Base-by-base conservation (phyloP, 2,113 vertebrate species). In the Condylura cristata region DNA sequence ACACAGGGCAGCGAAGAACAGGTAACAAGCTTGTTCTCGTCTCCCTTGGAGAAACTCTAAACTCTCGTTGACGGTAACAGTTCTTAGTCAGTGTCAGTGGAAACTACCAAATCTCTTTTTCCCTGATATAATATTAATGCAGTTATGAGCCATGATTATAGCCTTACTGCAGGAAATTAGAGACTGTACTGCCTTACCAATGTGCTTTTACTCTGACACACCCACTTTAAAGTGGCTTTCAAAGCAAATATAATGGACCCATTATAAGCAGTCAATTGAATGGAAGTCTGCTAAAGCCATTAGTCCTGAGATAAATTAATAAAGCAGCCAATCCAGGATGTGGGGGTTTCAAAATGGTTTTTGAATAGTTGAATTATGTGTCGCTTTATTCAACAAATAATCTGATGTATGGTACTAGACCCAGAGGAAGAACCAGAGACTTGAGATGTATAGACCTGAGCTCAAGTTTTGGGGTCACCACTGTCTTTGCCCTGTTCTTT, bases 171-270 rank as follows among this genome's bases (percentile, higher is more conserved):
- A 89, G 91, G 92, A 96, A 94, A 80, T 68, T n/a, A 82, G 65
- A 58, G 88, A 96, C 79, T n/a, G 18, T 11, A 8, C 46, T 34
- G 68, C 28, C 86, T 79, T 75, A 86, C 82, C 86, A 96, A 53
- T 84, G 83, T 51, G 82, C 91, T 91, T 95, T 84, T 53, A 6
- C 70, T 84, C 81, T 39, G 76, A 65, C 11, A 18, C 44, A n/a
- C 22, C 65, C 24, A 20, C 63, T 71, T 86, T 44, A 46, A 91
- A 96, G 87, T 94, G 71, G 70, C 71, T 95, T 95, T 97, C 86
- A 94, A 66, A 89, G 72, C 28, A 86, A 88, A 61, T 82, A 41
- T 80, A 89, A 96, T 71, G 65, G n/a, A 28, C 60, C 89, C 89
- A 18, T 94, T 85, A 89, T 5, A 74, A 75, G 46, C 1, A 0